Conservation (phyloP, 2,888 invertebrate species). For the Drosophila multiciliata region DNA sequence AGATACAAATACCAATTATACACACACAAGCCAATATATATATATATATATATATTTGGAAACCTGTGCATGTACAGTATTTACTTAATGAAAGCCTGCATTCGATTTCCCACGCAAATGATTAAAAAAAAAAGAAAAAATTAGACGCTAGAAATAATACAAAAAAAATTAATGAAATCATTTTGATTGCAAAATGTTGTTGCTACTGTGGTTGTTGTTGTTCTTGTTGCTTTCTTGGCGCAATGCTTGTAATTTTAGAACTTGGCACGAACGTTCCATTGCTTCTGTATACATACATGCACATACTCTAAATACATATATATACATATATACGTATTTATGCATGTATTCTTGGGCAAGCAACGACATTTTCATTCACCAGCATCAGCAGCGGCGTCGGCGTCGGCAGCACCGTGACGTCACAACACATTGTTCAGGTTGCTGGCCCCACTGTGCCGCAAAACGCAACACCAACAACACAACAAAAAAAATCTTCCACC, state of each 20-base stretch:
- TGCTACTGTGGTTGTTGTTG: constrained; percentile 23
- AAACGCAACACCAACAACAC: constrained; percentile 8
- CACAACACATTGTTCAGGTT: constrained; percentile 61
- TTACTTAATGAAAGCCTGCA: constrained; percentile 50
- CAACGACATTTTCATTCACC: constrained; percentile 58
- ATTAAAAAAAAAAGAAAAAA: constrained; percentile 33
- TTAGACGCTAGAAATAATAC: constrained; percentile 1
- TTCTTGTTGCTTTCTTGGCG: constrained; percentile 28
- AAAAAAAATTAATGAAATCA: constrained; percentile 44
- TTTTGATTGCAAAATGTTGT: constrained; percentile 39
- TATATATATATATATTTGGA: not conserved
- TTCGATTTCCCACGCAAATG: constrained; percentile 64
- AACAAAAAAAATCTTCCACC: constrained; percentile 40
- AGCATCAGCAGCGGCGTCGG: constrained; percentile 14
- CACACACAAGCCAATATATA: not conserved
- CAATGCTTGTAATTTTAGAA: constrained; percentile 73
- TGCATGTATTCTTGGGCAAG: constrained; percentile 30
- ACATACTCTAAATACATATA: constrained; percentile 4
- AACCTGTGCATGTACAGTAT: constrained; percentile 11
- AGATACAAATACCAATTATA: constrained; percentile 1
- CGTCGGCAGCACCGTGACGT: constrained; percentile 42
- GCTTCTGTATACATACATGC: constrained; percentile 28
- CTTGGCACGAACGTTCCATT: constrained; percentile 65
- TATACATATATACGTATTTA: not conserved
- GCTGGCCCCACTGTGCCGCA: constrained; percentile 70